Percentiles rank a stretch among this genome's conserved stretches.
Conservation (phyloP, 2,113 vertebrate species). For the Microcebus murinus region DNA sequence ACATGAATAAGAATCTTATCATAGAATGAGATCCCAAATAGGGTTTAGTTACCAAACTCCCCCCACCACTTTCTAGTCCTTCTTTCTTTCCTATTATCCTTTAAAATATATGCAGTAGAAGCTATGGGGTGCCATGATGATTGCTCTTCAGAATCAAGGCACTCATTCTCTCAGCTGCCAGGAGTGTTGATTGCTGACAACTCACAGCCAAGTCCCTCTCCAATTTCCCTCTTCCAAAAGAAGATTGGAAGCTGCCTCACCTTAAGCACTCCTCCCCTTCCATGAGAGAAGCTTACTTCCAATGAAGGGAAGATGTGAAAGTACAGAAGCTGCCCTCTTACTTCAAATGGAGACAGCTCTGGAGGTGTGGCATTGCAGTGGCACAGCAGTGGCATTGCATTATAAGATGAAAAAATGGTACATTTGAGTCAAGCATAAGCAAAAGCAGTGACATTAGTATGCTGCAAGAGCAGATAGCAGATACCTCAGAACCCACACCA, state of each 20-base stretch:
- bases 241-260: neutral
- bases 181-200: neutral
- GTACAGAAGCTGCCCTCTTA: neutral
- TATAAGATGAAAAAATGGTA: neutral
- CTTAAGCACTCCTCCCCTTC: neutral
- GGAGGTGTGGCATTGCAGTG: neutral
- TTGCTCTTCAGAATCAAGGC: neutral
- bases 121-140: neutral
- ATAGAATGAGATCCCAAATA: neutral
- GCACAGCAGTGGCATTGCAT: neutral
- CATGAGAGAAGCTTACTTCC: neutral
- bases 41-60: neutral
- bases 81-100: neutral
- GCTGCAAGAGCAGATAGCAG: neutral
- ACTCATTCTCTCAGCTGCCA: neutral
- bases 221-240: neutral
- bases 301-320: neutral
- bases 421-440: neutral
- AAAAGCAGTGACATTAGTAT: neutral
- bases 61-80: neutral
- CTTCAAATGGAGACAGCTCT: neutral
- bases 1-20: neutral
- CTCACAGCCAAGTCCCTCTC: neutral
- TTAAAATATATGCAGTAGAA: neutral
- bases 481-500: neutral